A percentile compares a stretch with the other conserved stretches of the same genome.
These are phyloP conservation scores for Zelleria hepariella DNA, from an alignment of 2,888 invertebrate species.

Conservation along the genomic window DNA sequence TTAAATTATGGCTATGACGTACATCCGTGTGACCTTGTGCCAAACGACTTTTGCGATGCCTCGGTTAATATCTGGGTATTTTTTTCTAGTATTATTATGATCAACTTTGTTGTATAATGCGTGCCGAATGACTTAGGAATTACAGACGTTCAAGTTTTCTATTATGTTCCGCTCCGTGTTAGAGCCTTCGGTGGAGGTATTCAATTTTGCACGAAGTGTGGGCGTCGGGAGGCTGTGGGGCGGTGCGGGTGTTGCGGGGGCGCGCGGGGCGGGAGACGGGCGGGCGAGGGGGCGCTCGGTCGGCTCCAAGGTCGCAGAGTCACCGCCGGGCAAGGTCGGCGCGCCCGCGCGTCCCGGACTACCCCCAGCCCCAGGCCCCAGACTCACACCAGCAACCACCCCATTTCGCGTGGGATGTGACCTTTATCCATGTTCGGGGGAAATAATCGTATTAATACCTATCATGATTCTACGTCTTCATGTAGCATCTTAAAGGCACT, in stretches of 20 bases:
- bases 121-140: background rate
- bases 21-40: background rate
- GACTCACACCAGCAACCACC: slow-evolving; percentile 35
- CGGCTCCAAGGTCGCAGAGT: slow-evolving; percentile 70
- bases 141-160: background rate
- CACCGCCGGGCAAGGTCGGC: slow-evolving; percentile 71
- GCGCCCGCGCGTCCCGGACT: slow-evolving; percentile 51
- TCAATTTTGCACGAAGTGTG: background rate
- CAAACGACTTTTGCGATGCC: too few relatives aligned
- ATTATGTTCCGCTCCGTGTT: slow-evolving; percentile 29
- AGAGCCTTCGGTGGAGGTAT: slow-evolving; percentile 18
- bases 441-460: slow-evolving; percentile 57
- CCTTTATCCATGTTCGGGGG: slow-evolving; percentile 66
- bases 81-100: too few relatives aligned
- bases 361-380: slow-evolving; percentile 26
- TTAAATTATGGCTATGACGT: background rate
- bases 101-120: background rate
- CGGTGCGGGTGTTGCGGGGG: slow-evolving; percentile 17
- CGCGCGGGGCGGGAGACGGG: slow-evolving; percentile 18
- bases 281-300: slow-evolving; percentile 25
- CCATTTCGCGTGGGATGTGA: slow-evolving; percentile 68
- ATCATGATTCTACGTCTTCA: slow-evolving; percentile 35
- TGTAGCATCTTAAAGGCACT: slow-evolving; percentile 17
- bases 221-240: slow-evolving; percentile 20
- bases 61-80: too few relatives aligned